Evolutionary conservation across 2,113 vertebrate species (phyloP).

Genomic region (Perca flavescens): DNA sequence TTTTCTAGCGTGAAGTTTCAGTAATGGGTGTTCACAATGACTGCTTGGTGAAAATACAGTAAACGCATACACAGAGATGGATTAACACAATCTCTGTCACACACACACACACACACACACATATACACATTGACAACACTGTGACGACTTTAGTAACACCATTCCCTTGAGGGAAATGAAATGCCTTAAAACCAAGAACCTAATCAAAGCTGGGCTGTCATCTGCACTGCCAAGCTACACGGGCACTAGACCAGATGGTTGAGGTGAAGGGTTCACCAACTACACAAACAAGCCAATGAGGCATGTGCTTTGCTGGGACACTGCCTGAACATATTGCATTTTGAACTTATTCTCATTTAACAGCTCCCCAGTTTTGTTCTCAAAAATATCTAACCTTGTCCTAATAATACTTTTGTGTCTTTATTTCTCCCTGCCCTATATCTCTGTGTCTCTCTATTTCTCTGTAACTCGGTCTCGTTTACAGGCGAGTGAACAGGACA

Average conservation of each 20-base stretch:
- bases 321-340: slow-evolving; percentile 43
- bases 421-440: background rate
- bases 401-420: slow-evolving; percentile 53
- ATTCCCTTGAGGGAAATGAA: slow-evolving; percentile 42
- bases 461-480: slow-evolving; percentile 67
- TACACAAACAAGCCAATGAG: slow-evolving; percentile 49
- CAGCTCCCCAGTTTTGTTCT: slow-evolving; percentile 38
- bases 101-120: slow-evolving; percentile 10
- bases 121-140: slow-evolving; percentile 6
- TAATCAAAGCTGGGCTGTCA: slow-evolving; percentile 64
- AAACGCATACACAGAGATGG: background rate
- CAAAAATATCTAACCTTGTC: slow-evolving; percentile 54
- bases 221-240: slow-evolving; percentile 48
- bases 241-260: slow-evolving; percentile 59
- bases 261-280: slow-evolving; percentile 58
- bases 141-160: slow-evolving; percentile 1
- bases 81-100: background rate
- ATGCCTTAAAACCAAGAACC: slow-evolving; percentile 52
- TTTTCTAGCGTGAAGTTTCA: background rate
- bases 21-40: slow-evolving; percentile 12
- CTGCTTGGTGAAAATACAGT: slow-evolving; percentile 17
- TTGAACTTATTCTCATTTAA: slow-evolving; percentile 50
- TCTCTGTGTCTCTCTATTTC: slow-evolving; percentile 20
- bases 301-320: slow-evolving; percentile 11
- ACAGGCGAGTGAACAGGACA: slow-evolving; percentile 98